phyloP scores from a whole-genome alignment of 2,888 invertebrate species.

The Trypoxylon attenuatum region DNA sequence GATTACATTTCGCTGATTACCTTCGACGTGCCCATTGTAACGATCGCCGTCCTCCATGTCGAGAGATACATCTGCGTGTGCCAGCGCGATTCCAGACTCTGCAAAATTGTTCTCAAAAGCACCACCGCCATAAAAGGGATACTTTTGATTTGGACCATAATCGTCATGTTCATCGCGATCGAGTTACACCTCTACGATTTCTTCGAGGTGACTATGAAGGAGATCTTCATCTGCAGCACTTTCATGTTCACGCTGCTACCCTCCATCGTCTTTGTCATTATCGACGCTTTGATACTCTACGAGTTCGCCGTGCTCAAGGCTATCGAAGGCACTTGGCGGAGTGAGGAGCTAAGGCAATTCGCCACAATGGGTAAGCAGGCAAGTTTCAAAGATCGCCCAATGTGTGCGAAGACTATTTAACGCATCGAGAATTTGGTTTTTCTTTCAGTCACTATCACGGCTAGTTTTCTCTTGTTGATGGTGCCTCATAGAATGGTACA shows the following conservation, averaged over 20 bases:
- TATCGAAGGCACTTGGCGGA: conserved; percentile 31
- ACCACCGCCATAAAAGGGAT: conserved; percentile 52
- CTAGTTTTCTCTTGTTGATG: conserved; percentile 58
- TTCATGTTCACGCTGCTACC: conserved; percentile 56
- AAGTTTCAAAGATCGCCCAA: background rate
- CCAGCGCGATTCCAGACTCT: conserved; percentile 19
- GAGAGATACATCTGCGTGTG: conserved; percentile 58
- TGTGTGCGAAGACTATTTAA: no score
- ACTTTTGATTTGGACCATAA: conserved; percentile 54
- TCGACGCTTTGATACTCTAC: conserved; percentile 51
- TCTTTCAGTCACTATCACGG: conserved; percentile 53
- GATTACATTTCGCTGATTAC: conserved; percentile 61
- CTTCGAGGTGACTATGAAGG: conserved; percentile 34
- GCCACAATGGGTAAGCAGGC: conserved; percentile 22
- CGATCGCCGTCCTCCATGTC: conserved; percentile 56
- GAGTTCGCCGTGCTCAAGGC: conserved; percentile 22
- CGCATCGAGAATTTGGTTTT: background rate
- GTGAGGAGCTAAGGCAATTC: conserved; percentile 12
- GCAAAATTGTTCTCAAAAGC: conserved; percentile 27
- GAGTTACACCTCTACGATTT: conserved; percentile 59
- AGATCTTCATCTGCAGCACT: conserved; percentile 59
- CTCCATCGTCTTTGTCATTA: conserved; percentile 46
- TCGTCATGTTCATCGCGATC: conserved; percentile 55
- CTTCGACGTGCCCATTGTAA: conserved; percentile 59
- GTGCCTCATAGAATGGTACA: conserved; percentile 59